These are phyloP conservation scores for Sebastiscus tertius DNA, from an alignment of 2,797 vertebrate genomes.

Conservation along the genomic window DNA sequence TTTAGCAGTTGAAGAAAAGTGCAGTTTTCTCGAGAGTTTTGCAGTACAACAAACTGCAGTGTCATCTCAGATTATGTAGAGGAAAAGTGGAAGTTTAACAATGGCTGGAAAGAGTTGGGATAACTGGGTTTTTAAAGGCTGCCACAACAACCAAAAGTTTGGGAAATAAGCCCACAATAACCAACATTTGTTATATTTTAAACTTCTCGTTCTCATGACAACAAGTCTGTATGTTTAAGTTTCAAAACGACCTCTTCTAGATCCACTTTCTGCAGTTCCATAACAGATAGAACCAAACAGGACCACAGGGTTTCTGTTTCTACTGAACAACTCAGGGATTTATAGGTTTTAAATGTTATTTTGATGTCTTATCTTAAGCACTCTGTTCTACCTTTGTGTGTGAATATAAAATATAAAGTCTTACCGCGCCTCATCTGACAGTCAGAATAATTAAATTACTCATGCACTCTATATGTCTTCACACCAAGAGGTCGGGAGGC, in stretches of 20 bases:
- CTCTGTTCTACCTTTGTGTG: slow-evolving; percentile 17
- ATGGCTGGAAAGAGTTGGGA: neutral
- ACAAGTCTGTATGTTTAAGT: too few species aligned
- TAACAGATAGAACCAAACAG: neutral
- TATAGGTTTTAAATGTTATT: neutral
- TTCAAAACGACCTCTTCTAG: neutral
- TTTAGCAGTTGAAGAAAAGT: neutral
- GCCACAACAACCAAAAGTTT: neutral
- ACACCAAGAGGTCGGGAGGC: slow-evolving; percentile 67
- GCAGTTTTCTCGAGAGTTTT: neutral
- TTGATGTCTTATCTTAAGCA: neutral
- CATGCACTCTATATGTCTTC: slow-evolving; percentile 74
- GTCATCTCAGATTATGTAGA: neutral
- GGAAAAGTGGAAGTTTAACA: neutral
- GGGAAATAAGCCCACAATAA: neutral
- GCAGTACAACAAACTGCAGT: neutral
- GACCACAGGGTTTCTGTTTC: neutral
- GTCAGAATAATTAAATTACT: slow-evolving; percentile 70
- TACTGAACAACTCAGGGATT: accelerated
- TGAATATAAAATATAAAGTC: slow-evolving; percentile 7
- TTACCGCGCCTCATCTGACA: slow-evolving; percentile 47
- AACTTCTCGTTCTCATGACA: accelerated
- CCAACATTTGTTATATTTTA: neutral
- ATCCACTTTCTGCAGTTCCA: too few species aligned
- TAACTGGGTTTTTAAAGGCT: neutral